Evolutionary conservation across 2,113 vertebrate species (phyloP), one percentile per base, ranked within the genome.

Genomic region (Nanorana parkeri): DNA sequence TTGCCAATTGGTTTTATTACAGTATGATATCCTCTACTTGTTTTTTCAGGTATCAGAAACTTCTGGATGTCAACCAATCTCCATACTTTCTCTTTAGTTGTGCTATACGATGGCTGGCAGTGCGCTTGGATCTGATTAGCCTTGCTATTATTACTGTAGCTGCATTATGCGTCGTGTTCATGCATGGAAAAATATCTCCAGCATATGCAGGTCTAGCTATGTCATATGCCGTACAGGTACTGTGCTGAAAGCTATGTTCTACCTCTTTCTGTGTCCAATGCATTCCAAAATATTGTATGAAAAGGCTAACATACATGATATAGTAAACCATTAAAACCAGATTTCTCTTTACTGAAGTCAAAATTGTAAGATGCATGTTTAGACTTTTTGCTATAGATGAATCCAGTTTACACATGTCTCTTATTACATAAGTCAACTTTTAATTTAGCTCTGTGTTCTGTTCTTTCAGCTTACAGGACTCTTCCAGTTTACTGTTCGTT

Each of bases 121-220:
- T 95, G 23, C 92, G 93, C 32, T 88, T 95, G 71, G 94, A 95
- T 86, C 87, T 95, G 78, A 93, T 95, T 85, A 95, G 94, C 85
- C 93, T 94, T 84, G 68, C 81, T 17, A 89, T 95, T 81, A 91
- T 93, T 85, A 93, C 92, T 19, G 51, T 85, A n/a, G 90, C 93
- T 26, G 90, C 93, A 10, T 86, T 94, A 68, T 80, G 94, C 75
- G 94, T 95, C 68, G 91, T 95, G 83, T 87, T 94, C 85, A 94
- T 94, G 92, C 93, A 93, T 67, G 90, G 90, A 85, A 90, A 90
- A 64, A 93, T 94, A 85, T 85, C 93, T 77, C 91, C 93, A 23
- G 93, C 94, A 26, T 93, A 93, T 11, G 93, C 94, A 15, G 94
- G 94, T 64, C 89, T 95, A 58, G 94, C 94, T 82, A 90, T 95